Conservation (phyloP, 2,888 invertebrate genomes). For the Dryocosmus kuriphilus region DNA sequence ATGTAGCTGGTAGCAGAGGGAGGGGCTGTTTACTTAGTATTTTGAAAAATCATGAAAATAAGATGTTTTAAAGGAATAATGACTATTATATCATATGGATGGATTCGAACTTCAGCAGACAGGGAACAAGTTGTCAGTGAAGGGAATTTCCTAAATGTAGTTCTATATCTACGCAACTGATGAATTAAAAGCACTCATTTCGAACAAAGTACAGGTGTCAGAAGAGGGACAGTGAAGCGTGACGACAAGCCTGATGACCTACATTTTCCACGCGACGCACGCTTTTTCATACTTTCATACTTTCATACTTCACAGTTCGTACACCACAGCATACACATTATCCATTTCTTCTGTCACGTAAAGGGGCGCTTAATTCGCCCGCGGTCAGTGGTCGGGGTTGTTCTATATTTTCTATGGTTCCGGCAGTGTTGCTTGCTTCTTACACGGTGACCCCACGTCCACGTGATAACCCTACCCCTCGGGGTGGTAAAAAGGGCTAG, state of each 20-base stretch:
- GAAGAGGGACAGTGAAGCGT: slow-evolving; percentile 24
- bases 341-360: slow-evolving; percentile 40
- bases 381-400: slow-evolving; percentile 54
- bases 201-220: background rate
- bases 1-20: no score
- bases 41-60: no score
- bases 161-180: background rate
- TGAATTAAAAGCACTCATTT: slow-evolving; percentile 11
- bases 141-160: no score
- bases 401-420: slow-evolving; percentile 53
- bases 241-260: slow-evolving; percentile 39
- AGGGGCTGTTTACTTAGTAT: no score
- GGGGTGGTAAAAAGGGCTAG: slow-evolving; percentile 60
- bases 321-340: slow-evolving; percentile 25
- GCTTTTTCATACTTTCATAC: slow-evolving; percentile 36
- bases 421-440: slow-evolving; percentile 49
- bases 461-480: slow-evolving; percentile 70
- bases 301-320: slow-evolving; percentile 6
- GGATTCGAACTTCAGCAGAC: background rate
- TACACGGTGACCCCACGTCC: slow-evolving; percentile 62
- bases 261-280: slow-evolving; percentile 43
- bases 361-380: slow-evolving; percentile 47
- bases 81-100: no score
- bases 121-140: background rate
- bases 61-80: no score